Evolutionary conservation across 2,797 vertebrate species (phyloP).

Genomic region (Choloepus didactylus): DNA sequence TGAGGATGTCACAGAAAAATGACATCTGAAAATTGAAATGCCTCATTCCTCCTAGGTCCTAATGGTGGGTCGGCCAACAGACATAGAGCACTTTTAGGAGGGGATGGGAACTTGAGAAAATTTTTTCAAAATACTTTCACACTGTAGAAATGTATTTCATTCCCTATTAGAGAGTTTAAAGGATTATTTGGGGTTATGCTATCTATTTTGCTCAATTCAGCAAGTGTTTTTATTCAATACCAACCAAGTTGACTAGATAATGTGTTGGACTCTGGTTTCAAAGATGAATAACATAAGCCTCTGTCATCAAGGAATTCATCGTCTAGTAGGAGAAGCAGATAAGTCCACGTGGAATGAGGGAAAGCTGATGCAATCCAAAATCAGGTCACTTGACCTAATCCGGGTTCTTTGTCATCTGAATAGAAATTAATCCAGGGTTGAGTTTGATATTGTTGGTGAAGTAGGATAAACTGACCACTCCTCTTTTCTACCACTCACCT

Average conservation of each 20-base stretch:
- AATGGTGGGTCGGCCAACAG: conserved; percentile 31
- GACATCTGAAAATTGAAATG: conserved; percentile 75
- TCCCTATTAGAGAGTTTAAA: not conserved
- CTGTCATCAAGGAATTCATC: not conserved
- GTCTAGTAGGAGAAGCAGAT: not conserved
- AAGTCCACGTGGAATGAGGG: not conserved
- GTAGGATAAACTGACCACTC: not conserved
- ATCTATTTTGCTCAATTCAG: not conserved
- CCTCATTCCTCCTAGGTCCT: not conserved
- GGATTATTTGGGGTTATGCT: conserved; percentile 35
- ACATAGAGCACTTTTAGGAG: conserved; percentile 59
- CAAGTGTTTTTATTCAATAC: conserved; percentile 32
- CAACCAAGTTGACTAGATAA: not conserved
- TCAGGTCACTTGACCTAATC: not conserved
- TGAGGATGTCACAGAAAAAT: conserved; percentile 75
- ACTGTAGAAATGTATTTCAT: not conserved
- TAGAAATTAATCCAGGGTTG: not conserved
- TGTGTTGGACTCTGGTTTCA: not conserved
- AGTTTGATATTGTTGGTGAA: not conserved
- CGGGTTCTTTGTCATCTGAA: not conserved
- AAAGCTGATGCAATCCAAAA: not conserved
- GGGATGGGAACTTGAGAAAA: not conserved
- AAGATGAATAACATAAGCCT: not conserved
- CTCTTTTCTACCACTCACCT: not conserved
- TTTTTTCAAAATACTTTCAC: conserved; percentile 43